Percentiles rank a stretch among this genome's conserved stretches.
These are phyloP conservation scores for Propithecus coquereli DNA, from an alignment of 2,113 vertebrate species.

Conservation along the genomic window DNA sequence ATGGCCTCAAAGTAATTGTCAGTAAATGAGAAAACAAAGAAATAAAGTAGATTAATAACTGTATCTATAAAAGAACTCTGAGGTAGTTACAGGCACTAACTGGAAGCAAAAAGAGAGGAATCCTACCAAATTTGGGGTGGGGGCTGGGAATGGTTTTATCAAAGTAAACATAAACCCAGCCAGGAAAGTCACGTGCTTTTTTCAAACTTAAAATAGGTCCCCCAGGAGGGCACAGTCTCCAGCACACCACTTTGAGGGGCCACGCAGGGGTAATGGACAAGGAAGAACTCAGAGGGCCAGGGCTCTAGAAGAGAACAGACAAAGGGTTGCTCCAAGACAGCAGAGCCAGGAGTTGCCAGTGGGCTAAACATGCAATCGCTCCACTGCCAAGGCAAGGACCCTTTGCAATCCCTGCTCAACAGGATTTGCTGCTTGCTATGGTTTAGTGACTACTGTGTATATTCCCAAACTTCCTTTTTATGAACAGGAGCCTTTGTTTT, in stretches of 20 bases:
- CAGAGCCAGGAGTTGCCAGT: neutral
- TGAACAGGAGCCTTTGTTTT: neutral
- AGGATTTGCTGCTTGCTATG: neutral
- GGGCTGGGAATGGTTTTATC: neutral
- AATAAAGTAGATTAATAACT: neutral
- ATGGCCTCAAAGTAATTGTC: neutral
- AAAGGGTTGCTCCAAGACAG: neutral
- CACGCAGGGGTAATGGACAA: neutral
- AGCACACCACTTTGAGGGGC: neutral
- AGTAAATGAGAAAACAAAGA: constrained; percentile 34
- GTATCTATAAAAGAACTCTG: neutral
- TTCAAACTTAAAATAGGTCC: neutral
- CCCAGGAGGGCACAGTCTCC: neutral
- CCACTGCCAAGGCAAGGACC: neutral
- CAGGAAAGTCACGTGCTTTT: neutral
- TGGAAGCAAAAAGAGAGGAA: neutral
- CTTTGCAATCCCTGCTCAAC: neutral
- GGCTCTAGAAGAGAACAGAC: neutral
- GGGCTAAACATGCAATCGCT: neutral
- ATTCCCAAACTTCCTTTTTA: neutral
- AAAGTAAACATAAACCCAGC: neutral
- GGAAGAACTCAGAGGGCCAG: neutral
- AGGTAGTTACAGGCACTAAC: neutral
- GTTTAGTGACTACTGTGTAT: neutral
- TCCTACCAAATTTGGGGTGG: neutral